phyloP scores from a whole-genome alignment of 2,113 vertebrate species.

The Camelus dromedarius region DNA sequence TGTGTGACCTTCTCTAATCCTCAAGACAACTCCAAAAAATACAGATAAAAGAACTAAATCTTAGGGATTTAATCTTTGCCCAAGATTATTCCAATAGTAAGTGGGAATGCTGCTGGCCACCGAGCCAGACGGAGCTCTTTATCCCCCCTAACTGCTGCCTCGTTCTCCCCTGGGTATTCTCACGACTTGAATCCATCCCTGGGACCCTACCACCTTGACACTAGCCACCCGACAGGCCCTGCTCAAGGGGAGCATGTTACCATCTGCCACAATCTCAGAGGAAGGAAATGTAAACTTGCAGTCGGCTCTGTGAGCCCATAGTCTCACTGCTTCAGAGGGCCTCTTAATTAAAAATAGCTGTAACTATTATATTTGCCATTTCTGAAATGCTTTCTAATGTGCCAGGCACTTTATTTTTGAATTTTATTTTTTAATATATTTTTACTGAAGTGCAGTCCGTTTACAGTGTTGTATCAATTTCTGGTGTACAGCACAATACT shows the following conservation, averaged over 20 bases:
- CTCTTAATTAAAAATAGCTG: constrained; percentile 15
- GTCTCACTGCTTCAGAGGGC: not conserved
- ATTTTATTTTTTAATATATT: too few relatives aligned
- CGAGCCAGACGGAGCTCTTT: not conserved
- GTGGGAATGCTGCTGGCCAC: too few relatives aligned
- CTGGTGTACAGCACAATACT: too few relatives aligned
- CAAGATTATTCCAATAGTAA: not conserved
- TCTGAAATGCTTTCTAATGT: not conserved
- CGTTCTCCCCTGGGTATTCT: not conserved
- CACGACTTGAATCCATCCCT: not conserved
- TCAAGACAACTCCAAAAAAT: not conserved
- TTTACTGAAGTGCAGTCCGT: too few relatives aligned
- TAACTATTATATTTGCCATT: not conserved
- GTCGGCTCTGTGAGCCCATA: not conserved
- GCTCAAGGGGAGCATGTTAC: not conserved
- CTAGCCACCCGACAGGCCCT: not conserved
- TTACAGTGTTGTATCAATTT: too few relatives aligned
- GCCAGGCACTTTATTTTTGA: not conserved
- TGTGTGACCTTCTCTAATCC: not conserved
- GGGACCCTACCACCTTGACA: not conserved
- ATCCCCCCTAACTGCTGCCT: not conserved
- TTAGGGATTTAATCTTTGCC: not conserved
- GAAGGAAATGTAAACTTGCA: not conserved
- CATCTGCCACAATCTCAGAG: not conserved
- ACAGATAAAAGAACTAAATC: constrained; percentile 6